Evolutionary conservation across 2,888 invertebrate species (phyloP).

Genomic region (Ligdia adustata): DNA sequence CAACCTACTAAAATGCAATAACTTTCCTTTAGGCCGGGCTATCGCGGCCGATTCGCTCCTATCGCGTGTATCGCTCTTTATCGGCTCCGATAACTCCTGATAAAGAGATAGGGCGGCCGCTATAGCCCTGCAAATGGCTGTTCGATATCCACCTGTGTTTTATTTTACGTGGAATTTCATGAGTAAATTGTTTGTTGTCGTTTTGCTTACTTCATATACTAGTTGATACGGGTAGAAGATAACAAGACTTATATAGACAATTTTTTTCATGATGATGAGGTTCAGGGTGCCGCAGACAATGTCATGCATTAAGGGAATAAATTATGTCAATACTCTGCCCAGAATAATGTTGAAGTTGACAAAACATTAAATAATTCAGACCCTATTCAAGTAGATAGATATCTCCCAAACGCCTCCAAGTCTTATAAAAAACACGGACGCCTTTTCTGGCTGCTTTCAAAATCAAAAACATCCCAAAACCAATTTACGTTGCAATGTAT

Average conservation of each 20-base stretch:
- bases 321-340: too few species aligned
- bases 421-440: constrained; percentile 26
- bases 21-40: constrained; percentile 5
- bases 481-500: constrained; percentile 59
- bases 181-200: background rate
- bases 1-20: constrained; percentile 5
- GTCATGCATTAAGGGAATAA: too few species aligned
- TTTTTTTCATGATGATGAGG: too few species aligned
- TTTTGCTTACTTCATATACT: background rate
- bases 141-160: constrained; percentile 15
- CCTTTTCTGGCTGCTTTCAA: constrained; percentile 51
- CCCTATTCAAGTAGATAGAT: constrained; percentile 7
- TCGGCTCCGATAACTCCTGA: constrained; percentile 18
- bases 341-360: background rate
- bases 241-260: too few species aligned
- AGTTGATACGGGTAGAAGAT: too few species aligned
- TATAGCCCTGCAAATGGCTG: constrained; percentile 8
- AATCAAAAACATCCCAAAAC: constrained; percentile 49
- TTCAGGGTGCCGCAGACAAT: too few species aligned
- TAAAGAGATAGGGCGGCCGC: constrained; percentile 19
- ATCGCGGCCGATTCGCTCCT: constrained; percentile 20
- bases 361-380: constrained; percentile 1
- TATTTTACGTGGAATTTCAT: constrained; percentile 6
- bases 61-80: constrained; percentile 20
- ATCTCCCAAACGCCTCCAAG: constrained; percentile 2